Conservation (phyloP, 2,113 vertebrate species). For the Myodes glareolus region DNA sequence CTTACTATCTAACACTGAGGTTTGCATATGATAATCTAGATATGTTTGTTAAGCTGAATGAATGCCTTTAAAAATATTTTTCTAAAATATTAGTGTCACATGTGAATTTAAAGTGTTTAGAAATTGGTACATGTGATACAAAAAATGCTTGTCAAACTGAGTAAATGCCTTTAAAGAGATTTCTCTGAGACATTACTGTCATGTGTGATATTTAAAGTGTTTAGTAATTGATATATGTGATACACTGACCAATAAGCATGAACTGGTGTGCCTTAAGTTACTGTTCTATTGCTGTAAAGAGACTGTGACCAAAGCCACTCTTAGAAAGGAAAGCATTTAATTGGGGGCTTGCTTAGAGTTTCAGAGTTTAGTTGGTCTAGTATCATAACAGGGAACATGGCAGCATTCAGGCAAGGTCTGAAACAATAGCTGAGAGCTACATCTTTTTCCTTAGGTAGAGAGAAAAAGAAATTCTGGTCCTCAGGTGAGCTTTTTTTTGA, state of each 20-base stretch:
- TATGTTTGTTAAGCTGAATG: neutral
- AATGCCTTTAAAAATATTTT: neutral
- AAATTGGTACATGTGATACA: neutral
- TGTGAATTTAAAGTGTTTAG: constrained; percentile 21
- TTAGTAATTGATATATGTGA: neutral
- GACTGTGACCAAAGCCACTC: neutral
- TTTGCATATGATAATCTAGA: constrained; percentile 19
- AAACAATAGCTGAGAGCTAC: neutral
- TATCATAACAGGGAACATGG: neutral
- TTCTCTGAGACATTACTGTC: constrained; percentile 37
- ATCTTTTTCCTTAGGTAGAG: neutral
- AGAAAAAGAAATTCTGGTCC: neutral
- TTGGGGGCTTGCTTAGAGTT: neutral
- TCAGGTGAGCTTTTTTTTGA: neutral
- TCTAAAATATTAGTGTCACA: constrained; percentile 20
- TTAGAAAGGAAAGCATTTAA: neutral
- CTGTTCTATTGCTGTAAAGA: neutral
- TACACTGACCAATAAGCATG: neutral
- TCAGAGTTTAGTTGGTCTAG: neutral
- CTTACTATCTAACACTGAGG: neutral
- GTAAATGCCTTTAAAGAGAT: constrained; percentile 28
- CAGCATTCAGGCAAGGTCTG: neutral
- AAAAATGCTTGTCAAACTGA: neutral
- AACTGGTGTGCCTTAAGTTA: neutral
- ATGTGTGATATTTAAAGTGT: constrained; percentile 3